These are phyloP conservation scores for Norana najaformis DNA, from an alignment of 2,888 invertebrate genomes.

Conservation along the genomic window DNA sequence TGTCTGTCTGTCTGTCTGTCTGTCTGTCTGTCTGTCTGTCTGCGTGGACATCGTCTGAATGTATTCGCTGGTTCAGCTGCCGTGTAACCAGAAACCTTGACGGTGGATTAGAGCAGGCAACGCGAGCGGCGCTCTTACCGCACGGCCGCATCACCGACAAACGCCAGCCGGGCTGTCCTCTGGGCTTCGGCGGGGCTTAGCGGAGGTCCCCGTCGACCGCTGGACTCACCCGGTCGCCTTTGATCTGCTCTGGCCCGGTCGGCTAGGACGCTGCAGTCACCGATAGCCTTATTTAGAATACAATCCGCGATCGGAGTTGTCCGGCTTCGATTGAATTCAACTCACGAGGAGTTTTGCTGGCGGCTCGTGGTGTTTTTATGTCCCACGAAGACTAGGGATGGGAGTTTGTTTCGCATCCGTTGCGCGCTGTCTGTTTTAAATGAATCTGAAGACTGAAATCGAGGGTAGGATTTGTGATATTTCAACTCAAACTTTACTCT, in stretches of 20 bases:
- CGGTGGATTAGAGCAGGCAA: neutral
- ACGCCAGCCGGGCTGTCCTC: neutral
- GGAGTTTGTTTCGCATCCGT: too few species aligned
- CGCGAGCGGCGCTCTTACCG: neutral
- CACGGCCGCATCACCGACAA: neutral
- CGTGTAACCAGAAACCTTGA: neutral
- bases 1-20: neutral
- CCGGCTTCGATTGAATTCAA: neutral
- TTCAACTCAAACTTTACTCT: too few species aligned
- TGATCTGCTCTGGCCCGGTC: neutral
- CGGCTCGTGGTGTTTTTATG: too few species aligned
- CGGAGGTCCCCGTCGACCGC: neutral
- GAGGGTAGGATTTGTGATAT: too few species aligned
- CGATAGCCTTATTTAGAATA: slow-evolving; percentile 1
- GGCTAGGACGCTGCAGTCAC: neutral
- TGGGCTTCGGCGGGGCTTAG: neutral
- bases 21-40: neutral
- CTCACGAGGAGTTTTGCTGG: neutral
- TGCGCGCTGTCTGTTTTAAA: too few species aligned
- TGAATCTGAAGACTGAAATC: too few species aligned
- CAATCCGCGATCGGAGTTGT: neutral
- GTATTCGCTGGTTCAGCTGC: too few species aligned
- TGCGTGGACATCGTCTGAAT: too few species aligned
- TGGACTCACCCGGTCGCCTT: neutral
- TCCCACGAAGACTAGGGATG: too few species aligned